Evolutionary conservation across 2,888 invertebrate species (phyloP).

Genomic region (Drosophila glabriapex): DNA sequence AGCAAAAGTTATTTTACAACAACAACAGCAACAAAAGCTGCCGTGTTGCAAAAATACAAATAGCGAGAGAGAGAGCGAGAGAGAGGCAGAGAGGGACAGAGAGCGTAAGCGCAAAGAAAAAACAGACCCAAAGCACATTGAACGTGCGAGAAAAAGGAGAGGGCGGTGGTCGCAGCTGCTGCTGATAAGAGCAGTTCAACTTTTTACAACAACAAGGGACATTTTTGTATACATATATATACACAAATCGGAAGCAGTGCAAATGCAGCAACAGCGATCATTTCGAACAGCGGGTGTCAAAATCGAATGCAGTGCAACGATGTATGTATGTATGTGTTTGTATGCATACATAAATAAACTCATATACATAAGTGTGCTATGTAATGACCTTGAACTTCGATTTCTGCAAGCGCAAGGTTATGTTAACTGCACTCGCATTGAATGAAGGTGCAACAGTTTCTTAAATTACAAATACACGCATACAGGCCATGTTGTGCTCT

Average conservation of each 20-base stretch:
- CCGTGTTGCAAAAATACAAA: conserved; percentile 52
- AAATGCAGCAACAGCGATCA: conserved; percentile 37
- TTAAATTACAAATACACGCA: conserved; percentile 14
- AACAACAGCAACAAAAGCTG: conserved; percentile 41
- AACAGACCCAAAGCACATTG: conserved; percentile 8
- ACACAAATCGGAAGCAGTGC: conserved; percentile 22
- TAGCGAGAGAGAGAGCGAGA: conserved; percentile 9
- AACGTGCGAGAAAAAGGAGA: conserved; percentile 36
- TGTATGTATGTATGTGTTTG: conserved; percentile 1
- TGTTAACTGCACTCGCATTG: conserved; percentile 26
- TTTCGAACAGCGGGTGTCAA: conserved; percentile 17
- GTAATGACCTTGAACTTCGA: conserved; percentile 75
- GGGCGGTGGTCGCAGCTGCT: conserved; percentile 47
- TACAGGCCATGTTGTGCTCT: background rate
- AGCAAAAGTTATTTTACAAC: conserved; percentile 60
- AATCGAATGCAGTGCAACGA: conserved; percentile 18
- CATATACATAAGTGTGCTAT: conserved; percentile 36
- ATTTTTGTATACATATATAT: background rate
- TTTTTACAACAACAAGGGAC: conserved; percentile 31
- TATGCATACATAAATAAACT: conserved; percentile 6
- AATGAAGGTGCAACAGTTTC: conserved; percentile 67
- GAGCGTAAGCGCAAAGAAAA: background rate
- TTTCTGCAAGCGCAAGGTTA: conserved; percentile 34
- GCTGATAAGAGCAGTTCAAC: conserved; percentile 60
- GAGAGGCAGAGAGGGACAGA: conserved; percentile 10